These are phyloP conservation scores for Phalacrocorax pelagicus DNA, from an alignment of 2,113 vertebrate genomes.

Conservation along the genomic window DNA sequence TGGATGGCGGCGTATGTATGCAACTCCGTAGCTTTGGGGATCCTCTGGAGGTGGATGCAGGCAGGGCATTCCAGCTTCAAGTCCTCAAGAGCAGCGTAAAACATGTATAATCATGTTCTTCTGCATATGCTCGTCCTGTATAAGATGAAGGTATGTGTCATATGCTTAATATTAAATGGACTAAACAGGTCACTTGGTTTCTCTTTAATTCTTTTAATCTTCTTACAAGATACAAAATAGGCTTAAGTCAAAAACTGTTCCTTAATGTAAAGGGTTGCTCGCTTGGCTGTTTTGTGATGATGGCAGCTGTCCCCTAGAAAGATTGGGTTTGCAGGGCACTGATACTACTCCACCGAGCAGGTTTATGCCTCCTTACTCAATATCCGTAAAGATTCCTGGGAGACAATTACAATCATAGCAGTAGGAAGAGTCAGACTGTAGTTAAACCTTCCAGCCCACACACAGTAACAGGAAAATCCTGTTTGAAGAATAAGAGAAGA, in stretches of 20 bases:
- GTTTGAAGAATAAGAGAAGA: constrained; percentile 32
- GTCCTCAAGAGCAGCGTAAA: not conserved
- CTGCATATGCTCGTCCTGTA: not conserved
- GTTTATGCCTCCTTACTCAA: not conserved
- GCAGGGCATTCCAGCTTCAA: not conserved
- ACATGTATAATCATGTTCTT: not conserved
- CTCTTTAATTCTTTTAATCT: constrained; percentile 46
- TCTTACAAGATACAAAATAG: constrained; percentile 24
- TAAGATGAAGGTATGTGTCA: not conserved
- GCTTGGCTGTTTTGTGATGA: not conserved
- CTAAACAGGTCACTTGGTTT: not conserved
- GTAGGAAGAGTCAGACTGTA: not conserved
- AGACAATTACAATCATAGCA: not conserved
- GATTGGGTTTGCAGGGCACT: not conserved
- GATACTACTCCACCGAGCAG: not conserved
- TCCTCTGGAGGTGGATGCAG: not conserved
- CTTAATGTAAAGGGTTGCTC: not conserved
- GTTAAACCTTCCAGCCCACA: constrained; percentile 6
- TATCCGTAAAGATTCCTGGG: not conserved
- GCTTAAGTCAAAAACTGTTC: constrained; percentile 27
- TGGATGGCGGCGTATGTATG: not conserved
- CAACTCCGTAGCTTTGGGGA: not conserved
- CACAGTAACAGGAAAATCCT: constrained; percentile 60
- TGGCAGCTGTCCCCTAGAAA: not conserved
- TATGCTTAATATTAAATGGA: not conserved